Percentiles rank a stretch among this genome's conserved stretches.
These are phyloP conservation scores for Melanostoma mellinum DNA, from an alignment of 2,888 invertebrate genomes.

Conservation along the genomic window DNA sequence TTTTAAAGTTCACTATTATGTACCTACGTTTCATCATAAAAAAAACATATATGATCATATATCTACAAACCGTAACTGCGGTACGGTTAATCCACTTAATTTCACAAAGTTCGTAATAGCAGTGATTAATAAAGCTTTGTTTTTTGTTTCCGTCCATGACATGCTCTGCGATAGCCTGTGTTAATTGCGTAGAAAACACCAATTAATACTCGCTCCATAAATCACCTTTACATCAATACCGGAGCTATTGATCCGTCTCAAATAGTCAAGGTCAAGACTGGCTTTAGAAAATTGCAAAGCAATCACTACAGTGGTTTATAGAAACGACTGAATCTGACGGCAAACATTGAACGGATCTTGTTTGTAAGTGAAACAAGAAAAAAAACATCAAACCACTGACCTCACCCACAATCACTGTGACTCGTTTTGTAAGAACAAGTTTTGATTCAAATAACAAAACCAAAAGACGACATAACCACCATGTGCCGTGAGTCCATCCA, in stretches of 20 bases:
- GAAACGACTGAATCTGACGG: background rate
- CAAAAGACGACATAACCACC: conserved; percentile 61
- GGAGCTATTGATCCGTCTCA: conserved; percentile 54
- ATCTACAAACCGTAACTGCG: background rate
- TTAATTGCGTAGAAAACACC: conserved; percentile 31
- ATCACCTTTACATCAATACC: conserved; percentile 54
- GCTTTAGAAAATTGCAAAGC: conserved; percentile 23
- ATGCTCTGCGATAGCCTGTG: conserved; percentile 39
- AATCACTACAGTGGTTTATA: background rate
- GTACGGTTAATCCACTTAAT: conserved; percentile 52
- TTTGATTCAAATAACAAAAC: conserved; percentile 51
- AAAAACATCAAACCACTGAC: conserved; percentile 55
- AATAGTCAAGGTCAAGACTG: conserved; percentile 54
- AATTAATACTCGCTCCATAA: conserved; percentile 57
- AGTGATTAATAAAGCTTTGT: conserved; percentile 41
- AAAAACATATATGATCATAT: conserved; percentile 7
- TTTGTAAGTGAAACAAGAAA: conserved; percentile 4
- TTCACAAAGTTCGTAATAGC: conserved; percentile 45
- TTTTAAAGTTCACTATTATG: conserved; percentile 38
- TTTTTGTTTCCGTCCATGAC: conserved; percentile 33
- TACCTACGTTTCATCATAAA: conserved; percentile 35
- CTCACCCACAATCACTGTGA: conserved; percentile 62
- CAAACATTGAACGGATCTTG: conserved; percentile 40
- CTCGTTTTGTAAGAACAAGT: conserved; percentile 52
- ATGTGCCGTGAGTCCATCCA: conserved; percentile 50